Evolutionary conservation across 2,113 vertebrate genomes (phyloP), one percentile per base, ranked within the genome.

Genomic region (Dromas ardeola): DNA sequence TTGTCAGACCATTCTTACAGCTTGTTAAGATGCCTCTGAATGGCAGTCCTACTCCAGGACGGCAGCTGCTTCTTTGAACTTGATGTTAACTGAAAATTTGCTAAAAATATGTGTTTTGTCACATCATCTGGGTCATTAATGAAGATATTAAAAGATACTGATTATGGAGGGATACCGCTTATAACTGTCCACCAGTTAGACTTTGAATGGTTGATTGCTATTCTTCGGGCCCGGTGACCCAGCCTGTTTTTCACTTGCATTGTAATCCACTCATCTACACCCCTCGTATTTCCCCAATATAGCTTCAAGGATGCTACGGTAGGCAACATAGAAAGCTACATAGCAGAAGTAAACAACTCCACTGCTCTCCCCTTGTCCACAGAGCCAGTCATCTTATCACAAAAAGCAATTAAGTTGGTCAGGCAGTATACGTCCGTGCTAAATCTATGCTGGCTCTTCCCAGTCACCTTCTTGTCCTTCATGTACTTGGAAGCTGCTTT

Each of bases 211-310:
- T n/a, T 89, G 45, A 25, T 81, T 71, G 27, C 30, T 66, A 2
- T 42, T 43, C 30, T 55, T 45, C 0, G 3, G n/a, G 11, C 25
- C 8, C 0, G 0, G 15, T 70, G 55, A 52, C 52, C 43, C 62
- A 81, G 43, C 43, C 50, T 70, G 38, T 36, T 78, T 67, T 86
- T 67, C 45, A 21, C 18, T 23, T 34, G 6, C 15, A 15, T 34
- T 45, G 45, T 71, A 40, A 66, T 55, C 32, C 23, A 45, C 15
- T 78, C 11, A 4, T 61, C 32, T 81, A 56, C 70, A 62, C 18
- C 8, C 17, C 15, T 74, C 29, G 0, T 67, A 40, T 66, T 88
- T 61, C 32, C 52, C 45, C 40, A 27, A 1, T n/a, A 7, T 49
- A 77, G 52, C n/a, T 66, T 45, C 45, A 59, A 40, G 52, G 62